Evolutionary conservation across 2,888 invertebrate species (phyloP), one percentile per base, ranked within the genome.

Genomic region (Phaonia tiefii): DNA sequence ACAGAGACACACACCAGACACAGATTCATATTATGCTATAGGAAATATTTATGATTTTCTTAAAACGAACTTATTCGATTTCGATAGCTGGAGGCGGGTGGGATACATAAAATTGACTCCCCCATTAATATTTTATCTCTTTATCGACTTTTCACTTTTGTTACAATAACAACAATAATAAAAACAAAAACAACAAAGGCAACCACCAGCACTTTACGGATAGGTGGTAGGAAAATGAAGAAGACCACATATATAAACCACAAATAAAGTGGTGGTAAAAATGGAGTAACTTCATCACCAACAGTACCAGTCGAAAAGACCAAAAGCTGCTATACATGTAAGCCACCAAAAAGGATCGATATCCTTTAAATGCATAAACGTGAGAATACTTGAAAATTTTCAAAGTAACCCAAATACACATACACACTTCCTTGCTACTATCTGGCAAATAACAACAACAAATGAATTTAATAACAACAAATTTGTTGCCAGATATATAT

Each of bases 141-240:
- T 81, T 78, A 81, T 78, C 75, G 81, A 81, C 72, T 81, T 81
- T 81, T 81, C 81, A 78, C 78, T 81, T 81, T 81, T 78, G 75
- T 78, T 81, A 70, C 20, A 69, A 26, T 25, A 5, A 51, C 17
- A 31, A 31, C 15, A 54, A 10, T 13, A 69, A 2, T 8, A 13
- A 58, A 67, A n/a, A 56, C 15, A 58, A 11, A 58, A 26, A 10
- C 73, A 54, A 63, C 75, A 72, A 60, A 31, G 8, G 31, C 3
- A 31, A 31, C 31, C 39, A 54, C 39, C 75, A 72, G 26, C 75
- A 80, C 25, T 26, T 22, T 54, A 71, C 56, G 79, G 25, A 69
- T 17, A 42, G 8, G 44, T 39, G 22, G 31, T 69, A 73, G 49
- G 69, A 58, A 56, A 17, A 20, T 60, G 22, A 20, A 63, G 51